Percentiles rank a stretch among this genome's conserved stretches.
phyloP scores from a whole-genome alignment of 2,113 vertebrate genomes.

The Dicentrarchus labrax region DNA sequence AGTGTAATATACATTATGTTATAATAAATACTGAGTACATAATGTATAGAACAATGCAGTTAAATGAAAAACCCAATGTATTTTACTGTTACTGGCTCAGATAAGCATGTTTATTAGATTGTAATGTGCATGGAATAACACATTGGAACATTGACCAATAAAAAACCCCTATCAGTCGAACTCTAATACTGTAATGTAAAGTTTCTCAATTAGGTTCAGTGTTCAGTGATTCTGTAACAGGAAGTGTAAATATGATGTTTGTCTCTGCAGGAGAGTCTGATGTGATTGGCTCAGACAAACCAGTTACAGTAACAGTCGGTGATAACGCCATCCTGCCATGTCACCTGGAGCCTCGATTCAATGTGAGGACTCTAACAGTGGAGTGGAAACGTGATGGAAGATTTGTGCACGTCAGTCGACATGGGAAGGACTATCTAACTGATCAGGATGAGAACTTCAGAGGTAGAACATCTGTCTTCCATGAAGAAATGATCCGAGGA shows the following conservation, averaged over 20 bases:
- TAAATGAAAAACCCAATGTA: no score
- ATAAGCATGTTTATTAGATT: no score
- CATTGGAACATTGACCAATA: no score
- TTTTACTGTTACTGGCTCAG: no score
- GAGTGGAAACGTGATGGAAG: not conserved
- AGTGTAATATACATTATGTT: no score
- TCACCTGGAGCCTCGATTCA: not conserved
- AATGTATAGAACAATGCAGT: no score
- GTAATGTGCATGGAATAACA: no score
- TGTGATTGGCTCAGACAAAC: not conserved
- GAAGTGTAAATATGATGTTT: not conserved
- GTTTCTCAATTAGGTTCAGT: no score
- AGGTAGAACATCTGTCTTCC: not conserved
- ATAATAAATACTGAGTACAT: no score
- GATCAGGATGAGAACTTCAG: not conserved
- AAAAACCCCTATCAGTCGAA: no score
- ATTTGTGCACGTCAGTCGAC: not conserved
- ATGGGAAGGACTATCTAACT: fast-evolving
- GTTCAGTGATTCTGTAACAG: no score
- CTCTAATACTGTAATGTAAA: no score
- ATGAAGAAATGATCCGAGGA: not conserved
- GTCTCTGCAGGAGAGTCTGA: not conserved
- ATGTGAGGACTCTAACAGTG: not conserved
- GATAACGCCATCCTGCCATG: not conserved
- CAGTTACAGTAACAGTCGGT: not conserved